Percentiles rank a stretch among this genome's conserved stretches.
Conservation (phyloP, 1,140 invertebrate species). For the Cryptotermes secundus region DNA sequence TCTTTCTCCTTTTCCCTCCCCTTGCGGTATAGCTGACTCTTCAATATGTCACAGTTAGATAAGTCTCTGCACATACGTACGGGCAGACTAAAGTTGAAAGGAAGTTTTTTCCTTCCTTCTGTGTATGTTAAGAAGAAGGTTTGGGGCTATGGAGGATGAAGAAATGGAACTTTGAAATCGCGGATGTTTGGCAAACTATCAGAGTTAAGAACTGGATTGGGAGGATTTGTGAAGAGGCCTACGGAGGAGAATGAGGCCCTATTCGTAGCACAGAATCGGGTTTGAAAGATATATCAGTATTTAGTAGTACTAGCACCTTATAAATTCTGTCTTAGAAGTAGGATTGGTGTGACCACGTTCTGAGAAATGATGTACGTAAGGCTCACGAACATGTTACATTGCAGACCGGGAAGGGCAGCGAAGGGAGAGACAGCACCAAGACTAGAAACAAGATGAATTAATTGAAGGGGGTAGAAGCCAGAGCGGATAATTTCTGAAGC, state of each 20-base stretch:
- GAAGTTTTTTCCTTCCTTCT: background rate
- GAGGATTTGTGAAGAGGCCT: background rate
- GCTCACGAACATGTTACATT: no score
- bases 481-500: no score
- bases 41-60: constrained; percentile 13
- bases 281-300: no score
- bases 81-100: background rate
- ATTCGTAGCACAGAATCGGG: no score
- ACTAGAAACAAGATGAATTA: no score
- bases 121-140: background rate
- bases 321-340: no score
- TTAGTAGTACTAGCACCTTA: no score
- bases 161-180: background rate
- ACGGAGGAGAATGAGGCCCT: background rate
- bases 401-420: no score
- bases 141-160: background rate
- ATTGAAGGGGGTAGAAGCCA: no score
- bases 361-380: no score
- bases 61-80: background rate
- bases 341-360: no score
- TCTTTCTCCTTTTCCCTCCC: background rate
- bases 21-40: background rate
- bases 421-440: no score
- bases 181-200: background rate
- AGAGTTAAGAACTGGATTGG: background rate